Percentiles rank a stretch among this genome's conserved stretches.
Conservation (phyloP, 2,797 vertebrate species). For the Okamejei kenojei region DNA sequence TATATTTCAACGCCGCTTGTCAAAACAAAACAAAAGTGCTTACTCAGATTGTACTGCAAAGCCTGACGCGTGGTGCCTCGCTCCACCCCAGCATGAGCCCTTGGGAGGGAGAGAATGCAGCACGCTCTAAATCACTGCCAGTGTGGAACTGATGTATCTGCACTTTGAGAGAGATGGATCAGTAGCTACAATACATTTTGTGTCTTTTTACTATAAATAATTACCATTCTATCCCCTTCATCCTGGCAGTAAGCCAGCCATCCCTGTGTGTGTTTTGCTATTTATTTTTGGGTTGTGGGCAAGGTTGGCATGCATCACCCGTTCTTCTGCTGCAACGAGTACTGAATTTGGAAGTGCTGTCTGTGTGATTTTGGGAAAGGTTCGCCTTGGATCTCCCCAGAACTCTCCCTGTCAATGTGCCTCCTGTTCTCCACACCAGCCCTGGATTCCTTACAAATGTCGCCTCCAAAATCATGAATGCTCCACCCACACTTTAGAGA, state of each 20-base stretch:
- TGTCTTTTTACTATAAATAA: background rate
- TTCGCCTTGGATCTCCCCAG: background rate
- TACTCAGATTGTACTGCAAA: background rate
- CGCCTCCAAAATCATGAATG: background rate
- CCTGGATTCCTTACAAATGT: no score
- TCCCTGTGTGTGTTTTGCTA: background rate
- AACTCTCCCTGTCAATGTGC: no score
- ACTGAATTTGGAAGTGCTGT: background rate
- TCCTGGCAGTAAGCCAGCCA: background rate
- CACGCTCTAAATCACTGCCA: background rate
- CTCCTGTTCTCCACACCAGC: background rate
- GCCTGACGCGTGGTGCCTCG: background rate
- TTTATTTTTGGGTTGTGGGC: background rate
- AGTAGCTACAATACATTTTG: background rate
- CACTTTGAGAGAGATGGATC: background rate
- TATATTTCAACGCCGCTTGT: slow-evolving; percentile 16
- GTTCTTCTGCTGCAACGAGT: background rate
- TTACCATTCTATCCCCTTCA: background rate
- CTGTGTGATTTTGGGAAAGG: background rate
- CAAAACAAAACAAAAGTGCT: background rate
- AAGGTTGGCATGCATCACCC: background rate
- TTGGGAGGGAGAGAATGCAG: background rate
- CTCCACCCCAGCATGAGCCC: background rate
- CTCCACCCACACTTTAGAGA: no score
- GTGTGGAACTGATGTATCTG: background rate